A percentile compares a stretch with the other conserved stretches of the same genome.
phyloP scores from a whole-genome alignment of 2,888 invertebrate genomes.

The Mesorhabditis sp. region DNA sequence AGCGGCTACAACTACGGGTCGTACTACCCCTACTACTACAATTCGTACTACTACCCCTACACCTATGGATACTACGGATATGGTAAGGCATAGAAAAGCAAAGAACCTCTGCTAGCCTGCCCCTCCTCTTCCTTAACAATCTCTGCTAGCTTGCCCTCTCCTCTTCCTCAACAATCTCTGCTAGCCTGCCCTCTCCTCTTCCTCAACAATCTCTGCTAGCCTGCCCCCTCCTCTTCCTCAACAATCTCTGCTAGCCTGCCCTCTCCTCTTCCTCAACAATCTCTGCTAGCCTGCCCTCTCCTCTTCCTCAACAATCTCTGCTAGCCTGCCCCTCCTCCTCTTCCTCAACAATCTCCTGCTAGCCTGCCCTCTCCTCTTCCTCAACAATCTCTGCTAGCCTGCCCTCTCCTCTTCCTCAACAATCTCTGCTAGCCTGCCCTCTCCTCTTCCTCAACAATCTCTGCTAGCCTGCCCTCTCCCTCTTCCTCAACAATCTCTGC shows the following conservation, averaged over 20 bases:
- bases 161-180: not conserved
- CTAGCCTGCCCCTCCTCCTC: not conserved
- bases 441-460: not conserved
- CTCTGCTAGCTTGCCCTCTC: not conserved
- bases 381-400: not conserved
- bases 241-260: not conserved
- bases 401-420: not conserved
- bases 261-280: not conserved
- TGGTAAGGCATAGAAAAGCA: not conserved
- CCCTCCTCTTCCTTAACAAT: not conserved
- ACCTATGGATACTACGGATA: not conserved
- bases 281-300: not conserved
- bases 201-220: not conserved
- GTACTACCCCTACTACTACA: not conserved
- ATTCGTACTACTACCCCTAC: not conserved
- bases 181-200: not conserved
- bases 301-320: not conserved
- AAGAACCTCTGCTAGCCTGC: not conserved
- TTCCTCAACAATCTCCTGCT: not conserved
- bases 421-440: not conserved
- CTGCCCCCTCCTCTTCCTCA: not conserved
- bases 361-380: not conserved
- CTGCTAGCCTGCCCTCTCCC: not conserved
- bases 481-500: not conserved
- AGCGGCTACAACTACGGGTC: conserved; percentile 2